Evolutionary conservation across 2,113 vertebrate genomes (phyloP).

Genomic region (Panthera leo): DNA sequence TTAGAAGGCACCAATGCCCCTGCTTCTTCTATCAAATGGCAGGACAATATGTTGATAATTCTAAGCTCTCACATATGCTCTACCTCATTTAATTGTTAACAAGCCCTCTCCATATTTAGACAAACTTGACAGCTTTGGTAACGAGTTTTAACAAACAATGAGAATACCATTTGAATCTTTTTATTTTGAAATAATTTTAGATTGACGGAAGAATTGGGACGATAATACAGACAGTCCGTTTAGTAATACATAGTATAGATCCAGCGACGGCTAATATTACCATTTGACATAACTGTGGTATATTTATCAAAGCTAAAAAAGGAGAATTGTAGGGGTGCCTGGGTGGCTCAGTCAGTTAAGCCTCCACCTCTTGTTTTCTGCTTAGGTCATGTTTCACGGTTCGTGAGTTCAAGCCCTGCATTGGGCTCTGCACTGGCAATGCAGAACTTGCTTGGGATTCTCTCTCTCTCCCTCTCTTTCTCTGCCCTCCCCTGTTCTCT

Average conservation of each 20-base stretch:
- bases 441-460: too few species aligned
- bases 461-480: too few species aligned
- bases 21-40: background rate
- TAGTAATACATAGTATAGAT: background rate
- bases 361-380: too few species aligned
- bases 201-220: background rate
- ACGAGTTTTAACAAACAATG: background rate
- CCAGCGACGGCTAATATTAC: background rate
- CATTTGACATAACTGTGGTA: background rate
- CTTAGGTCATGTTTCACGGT: too few species aligned
- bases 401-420: too few species aligned
- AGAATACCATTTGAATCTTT: background rate
- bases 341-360: too few species aligned
- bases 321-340: background rate
- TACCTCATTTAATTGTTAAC: background rate
- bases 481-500: too few species aligned
- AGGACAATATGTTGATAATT: slow-evolving; percentile 41
- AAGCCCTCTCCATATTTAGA: background rate
- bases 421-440: too few species aligned
- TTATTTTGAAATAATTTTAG: slow-evolving; percentile 43
- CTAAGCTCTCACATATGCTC: background rate
- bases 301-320: background rate
- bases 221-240: background rate
- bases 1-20: background rate
- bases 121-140: background rate